Evolutionary conservation across 2,113 vertebrate species (phyloP).

Genomic region (Psittacara wagleri): DNA sequence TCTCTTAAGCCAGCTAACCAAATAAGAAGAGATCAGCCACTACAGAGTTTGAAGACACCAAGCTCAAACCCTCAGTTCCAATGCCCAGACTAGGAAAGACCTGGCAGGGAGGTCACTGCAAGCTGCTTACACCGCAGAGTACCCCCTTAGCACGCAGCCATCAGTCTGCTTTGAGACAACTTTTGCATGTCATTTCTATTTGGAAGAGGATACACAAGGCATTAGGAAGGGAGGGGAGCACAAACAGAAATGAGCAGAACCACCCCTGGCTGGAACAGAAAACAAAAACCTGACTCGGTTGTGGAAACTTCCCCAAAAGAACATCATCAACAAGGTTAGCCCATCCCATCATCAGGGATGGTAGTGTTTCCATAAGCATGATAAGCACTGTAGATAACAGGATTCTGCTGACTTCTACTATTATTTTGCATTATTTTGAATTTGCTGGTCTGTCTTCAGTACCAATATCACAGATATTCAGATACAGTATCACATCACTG

Average conservation of each 20-base stretch:
- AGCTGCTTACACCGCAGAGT: not conserved
- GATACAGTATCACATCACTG: not conserved
- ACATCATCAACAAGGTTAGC: not conserved
- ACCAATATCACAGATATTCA: no score
- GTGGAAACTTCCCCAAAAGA: not conserved
- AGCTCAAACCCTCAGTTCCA: not conserved
- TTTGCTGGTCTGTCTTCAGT: not conserved
- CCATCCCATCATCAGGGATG: not conserved
- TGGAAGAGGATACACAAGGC: not conserved
- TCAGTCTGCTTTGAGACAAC: not conserved
- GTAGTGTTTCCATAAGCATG: not conserved
- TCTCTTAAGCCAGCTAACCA: not conserved
- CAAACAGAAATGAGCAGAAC: not conserved
- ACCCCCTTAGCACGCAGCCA: not conserved
- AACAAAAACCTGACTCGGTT: not conserved
- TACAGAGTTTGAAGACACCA: not conserved
- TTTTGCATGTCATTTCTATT: not conserved
- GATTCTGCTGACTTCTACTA: not conserved
- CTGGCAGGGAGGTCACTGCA: not conserved
- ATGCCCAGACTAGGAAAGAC: not conserved
- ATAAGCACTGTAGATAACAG: fast-evolving
- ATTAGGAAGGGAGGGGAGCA: not conserved
- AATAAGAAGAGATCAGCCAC: not conserved
- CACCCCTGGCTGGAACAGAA: not conserved
- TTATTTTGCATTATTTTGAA: not conserved